phyloP scores from a whole-genome alignment of 2,888 invertebrate species.

The Archips xylosteana region DNA sequence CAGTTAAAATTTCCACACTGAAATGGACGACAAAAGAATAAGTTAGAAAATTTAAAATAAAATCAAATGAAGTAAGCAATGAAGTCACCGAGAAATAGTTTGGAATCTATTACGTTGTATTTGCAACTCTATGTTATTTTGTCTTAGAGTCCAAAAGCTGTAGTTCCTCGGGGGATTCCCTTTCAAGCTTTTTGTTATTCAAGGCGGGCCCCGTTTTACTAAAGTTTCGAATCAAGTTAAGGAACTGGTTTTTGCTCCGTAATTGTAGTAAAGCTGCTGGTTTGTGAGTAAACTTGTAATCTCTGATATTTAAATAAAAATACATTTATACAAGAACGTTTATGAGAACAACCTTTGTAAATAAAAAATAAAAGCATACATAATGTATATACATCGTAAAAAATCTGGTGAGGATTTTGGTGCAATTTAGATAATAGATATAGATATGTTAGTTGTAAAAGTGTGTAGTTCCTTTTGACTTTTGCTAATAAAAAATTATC shows the following conservation, averaged over 20 bases:
- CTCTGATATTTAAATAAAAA: no score
- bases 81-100: no score
- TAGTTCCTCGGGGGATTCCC: constrained; percentile 2
- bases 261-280: background rate
- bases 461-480: no score
- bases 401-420: no score
- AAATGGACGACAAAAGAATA: no score
- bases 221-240: background rate
- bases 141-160: background rate
- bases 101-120: background rate
- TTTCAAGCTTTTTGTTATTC: constrained; percentile 8
- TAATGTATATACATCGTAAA: background rate
- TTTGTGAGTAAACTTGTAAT: background rate
- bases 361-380: background rate
- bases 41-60: no score
- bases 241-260: constrained; percentile 8
- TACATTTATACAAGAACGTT: background rate
- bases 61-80: no score
- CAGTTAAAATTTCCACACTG: no score
- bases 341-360: background rate
- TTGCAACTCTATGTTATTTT: background rate
- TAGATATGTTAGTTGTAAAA: no score
- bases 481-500: no score
- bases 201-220: background rate
- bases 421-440: no score